phyloP scores from a whole-genome alignment of 2,797 vertebrate species.

The Protosalanx chinensis region DNA sequence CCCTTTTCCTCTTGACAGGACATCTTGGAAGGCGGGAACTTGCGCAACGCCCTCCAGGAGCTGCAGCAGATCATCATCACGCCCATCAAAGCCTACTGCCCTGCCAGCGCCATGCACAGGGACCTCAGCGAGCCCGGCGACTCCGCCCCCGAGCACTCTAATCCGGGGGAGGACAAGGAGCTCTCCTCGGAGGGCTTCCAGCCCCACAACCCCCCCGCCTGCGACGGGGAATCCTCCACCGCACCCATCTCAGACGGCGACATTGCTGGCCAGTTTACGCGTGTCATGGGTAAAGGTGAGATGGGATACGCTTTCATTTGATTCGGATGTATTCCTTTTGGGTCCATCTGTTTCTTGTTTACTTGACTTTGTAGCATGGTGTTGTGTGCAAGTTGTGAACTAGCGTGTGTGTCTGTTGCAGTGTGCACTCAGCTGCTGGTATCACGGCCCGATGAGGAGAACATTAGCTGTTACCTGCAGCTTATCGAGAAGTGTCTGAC shows the following conservation, averaged over 20 bases:
- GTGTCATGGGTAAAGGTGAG: conserved; percentile 96
- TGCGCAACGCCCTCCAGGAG: conserved; percentile 90
- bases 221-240: conserved; percentile 83
- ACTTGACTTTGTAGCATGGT: background rate
- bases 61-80: conserved; percentile 92
- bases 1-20: conserved; percentile 68
- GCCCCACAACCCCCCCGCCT: conserved; percentile 76
- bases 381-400: background rate
- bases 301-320: background rate
- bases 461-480: conserved; percentile 95
- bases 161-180: conserved; percentile 77
- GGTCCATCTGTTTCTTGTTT: background rate
- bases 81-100: conserved; percentile 86
- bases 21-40: conserved; percentile 92
- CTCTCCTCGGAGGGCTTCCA: conserved; percentile 75
- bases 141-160: conserved; percentile 62
- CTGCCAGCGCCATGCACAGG: conserved; percentile 64
- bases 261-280: conserved; percentile 93
- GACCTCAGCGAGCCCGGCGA: conserved; percentile 48
- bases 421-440: conserved; percentile 94
- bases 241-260: conserved; percentile 89
- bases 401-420: conserved; percentile 46
- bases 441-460: conserved; percentile 93
- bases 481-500: conserved; percentile 93
- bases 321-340: background rate